A percentile compares a stretch with the other conserved stretches of the same genome.
Conservation (phyloP, 2,797 vertebrate species). For the Monodelphis domestica region DNA sequence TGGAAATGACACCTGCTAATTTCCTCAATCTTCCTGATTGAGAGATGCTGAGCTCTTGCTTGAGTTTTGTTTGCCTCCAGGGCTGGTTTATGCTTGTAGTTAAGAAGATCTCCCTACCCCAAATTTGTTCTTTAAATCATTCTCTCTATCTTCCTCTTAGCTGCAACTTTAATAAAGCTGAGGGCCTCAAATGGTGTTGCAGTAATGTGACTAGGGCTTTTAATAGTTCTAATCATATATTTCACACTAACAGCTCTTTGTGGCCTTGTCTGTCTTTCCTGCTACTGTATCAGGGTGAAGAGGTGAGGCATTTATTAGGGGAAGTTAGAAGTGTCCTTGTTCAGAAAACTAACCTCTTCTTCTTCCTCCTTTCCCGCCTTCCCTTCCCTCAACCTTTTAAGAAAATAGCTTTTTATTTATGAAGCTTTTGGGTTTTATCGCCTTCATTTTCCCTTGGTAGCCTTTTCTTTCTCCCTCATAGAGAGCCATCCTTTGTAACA, state of each 20-base stretch:
- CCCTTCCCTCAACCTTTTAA: background rate
- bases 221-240: background rate
- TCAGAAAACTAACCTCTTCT: constrained; percentile 1
- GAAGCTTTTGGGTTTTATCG: too few species aligned
- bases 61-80: constrained; percentile 51
- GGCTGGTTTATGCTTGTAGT: constrained; percentile 50
- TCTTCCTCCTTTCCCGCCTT: background rate
- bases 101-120: constrained; percentile 51
- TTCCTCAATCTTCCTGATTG: constrained; percentile 60
- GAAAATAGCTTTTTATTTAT: background rate
- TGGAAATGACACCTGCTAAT: constrained; percentile 62
- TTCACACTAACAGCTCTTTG: constrained; percentile 35
- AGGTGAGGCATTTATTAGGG: constrained; percentile 40
- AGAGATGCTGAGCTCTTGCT: constrained; percentile 20
- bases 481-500: background rate
- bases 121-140: constrained; percentile 65
- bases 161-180: constrained; percentile 28
- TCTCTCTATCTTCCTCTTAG: constrained; percentile 44
- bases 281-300: background rate
- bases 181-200: background rate
- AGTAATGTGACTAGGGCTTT: background rate
- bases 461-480: too few species aligned
- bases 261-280: constrained; percentile 61
- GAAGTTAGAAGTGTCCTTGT: constrained; percentile 58
- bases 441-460: background rate